These are phyloP conservation scores for Leptothorax acervorum DNA, from an alignment of 2,888 invertebrate genomes.

Conservation along the genomic window DNA sequence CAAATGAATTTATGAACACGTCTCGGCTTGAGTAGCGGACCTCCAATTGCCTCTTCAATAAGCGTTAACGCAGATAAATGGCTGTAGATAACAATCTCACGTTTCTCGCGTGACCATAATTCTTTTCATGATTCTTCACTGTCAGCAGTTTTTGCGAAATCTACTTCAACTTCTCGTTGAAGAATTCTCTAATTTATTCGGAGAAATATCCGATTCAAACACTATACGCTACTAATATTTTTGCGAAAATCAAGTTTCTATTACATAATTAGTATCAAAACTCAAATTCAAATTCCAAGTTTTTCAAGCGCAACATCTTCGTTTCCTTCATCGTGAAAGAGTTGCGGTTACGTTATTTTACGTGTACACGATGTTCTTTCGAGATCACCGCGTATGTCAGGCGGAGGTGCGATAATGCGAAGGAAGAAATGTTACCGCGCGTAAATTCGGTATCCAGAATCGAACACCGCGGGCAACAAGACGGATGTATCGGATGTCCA, in stretches of 20 bases:
- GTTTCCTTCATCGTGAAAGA: not conserved
- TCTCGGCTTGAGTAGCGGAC: constrained; percentile 62
- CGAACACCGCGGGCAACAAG: constrained; percentile 64
- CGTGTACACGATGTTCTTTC: not conserved
- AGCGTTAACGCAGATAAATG: constrained; percentile 80
- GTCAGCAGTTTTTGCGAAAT: constrained; percentile 39
- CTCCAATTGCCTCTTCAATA: constrained; percentile 77
- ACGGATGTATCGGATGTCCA: constrained; percentile 77
- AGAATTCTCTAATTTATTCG: not conserved
- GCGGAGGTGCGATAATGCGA: constrained; percentile 59
- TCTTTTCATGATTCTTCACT: constrained; percentile 55
- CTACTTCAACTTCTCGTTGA: constrained; percentile 17
- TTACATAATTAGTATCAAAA: not conserved
- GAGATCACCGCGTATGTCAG: constrained; percentile 13
- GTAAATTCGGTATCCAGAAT: constrained; percentile 68
- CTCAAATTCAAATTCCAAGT: no score
- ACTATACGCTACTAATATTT: not conserved
- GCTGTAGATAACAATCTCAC: constrained; percentile 61
- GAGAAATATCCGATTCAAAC: not conserved
- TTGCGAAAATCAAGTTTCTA: not conserved
- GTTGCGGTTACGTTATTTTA: not conserved
- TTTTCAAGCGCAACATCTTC: not conserved
- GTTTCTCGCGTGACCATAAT: constrained; percentile 54
- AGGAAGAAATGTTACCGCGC: constrained; percentile 59
- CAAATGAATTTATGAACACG: constrained; percentile 80